Evolutionary conservation across 2,888 invertebrate genomes (phyloP).

Genomic region (Scelioninae gen. 1): DNA sequence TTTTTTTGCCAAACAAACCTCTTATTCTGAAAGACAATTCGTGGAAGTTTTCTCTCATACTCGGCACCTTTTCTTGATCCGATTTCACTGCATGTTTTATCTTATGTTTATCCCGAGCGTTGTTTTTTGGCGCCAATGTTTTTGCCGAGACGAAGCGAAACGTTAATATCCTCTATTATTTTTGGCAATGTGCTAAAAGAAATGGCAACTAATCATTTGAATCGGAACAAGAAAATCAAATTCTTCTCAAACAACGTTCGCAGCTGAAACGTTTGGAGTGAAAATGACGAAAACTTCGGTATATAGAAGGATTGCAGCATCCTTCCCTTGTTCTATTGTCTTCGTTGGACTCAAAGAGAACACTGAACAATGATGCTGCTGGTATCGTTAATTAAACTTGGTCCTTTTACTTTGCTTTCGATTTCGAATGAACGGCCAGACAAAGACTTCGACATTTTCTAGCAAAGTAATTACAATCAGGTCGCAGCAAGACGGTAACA

Average conservation of each 20-base stretch:
- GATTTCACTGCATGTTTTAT: slow-evolving; percentile 61
- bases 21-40: slow-evolving; percentile 82
- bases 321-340: slow-evolving; percentile 71
- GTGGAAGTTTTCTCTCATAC: slow-evolving; percentile 45
- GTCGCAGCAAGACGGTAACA: slow-evolving; percentile 50
- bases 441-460: slow-evolving; percentile 71
- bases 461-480: slow-evolving; percentile 71
- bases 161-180: slow-evolving; percentile 37
- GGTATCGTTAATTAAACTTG: slow-evolving; percentile 72
- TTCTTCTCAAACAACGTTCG: slow-evolving; percentile 58
- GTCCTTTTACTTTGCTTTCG: slow-evolving; percentile 70
- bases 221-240: slow-evolving; percentile 63
- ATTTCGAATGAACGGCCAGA: slow-evolving; percentile 68
- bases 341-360: slow-evolving; percentile 69
- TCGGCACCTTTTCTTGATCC: slow-evolving; percentile 48
- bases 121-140: slow-evolving; percentile 22
- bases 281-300: slow-evolving; percentile 70
- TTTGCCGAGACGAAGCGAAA: slow-evolving; percentile 15
- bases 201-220: slow-evolving; percentile 56
- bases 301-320: slow-evolving; percentile 67
- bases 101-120: slow-evolving; percentile 34
- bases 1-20: slow-evolving; percentile 81
- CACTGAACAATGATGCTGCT: slow-evolving; percentile 70
- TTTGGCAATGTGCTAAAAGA: slow-evolving; percentile 31
- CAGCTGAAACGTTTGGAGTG: slow-evolving; percentile 68